Base-by-base conservation (phyloP, 2,797 vertebrate genomes). In the Poeciliopsis infans region DNA sequence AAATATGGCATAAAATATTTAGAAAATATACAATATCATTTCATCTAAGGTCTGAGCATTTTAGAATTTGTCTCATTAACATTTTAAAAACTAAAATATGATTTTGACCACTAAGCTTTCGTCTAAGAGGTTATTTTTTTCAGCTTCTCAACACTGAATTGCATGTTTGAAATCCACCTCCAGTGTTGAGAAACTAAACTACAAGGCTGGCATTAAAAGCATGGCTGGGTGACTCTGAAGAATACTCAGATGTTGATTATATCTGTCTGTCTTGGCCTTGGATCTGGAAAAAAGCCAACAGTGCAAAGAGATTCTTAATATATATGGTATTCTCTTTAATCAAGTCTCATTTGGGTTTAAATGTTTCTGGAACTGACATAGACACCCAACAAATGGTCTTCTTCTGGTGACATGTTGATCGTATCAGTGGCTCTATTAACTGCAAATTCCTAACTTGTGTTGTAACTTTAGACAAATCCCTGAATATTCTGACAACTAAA, bases 401-500 rank as follows among this genome's bases (percentile, higher is more conserved):
- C 23, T 25, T 53, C 51, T 53, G 25, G 23, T 53, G 25, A 53
- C 51, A 53, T 25, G 23, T 53, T 68, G 64, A 68, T 68, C 0
- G n/a, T 51, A 25, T 28, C 5, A 16, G 68, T 20, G 53, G 28
- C 41, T 47, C n/a, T 41, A 51, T 25, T 43, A 70, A 33, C 15
- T 70, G 25, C 75, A 57, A 57, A 57, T 36, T 7, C 23, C 46
- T 15, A 0, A 28, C 45, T 12, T 73, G 11, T 45, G 39, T 55
- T 31, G 31, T 28, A 55, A 68, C 51, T 45, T 71, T 47, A 2
- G 5, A 25, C 33, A 10, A 46, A 2, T 55, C 36, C 76, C 73
- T 41, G 3, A 76, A 73, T 55, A 47, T n/a, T 36, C 68, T 55
- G 45, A 75, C 36, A 71, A 76, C 4, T 74, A 81, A 53, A 55